Evolutionary conservation across 2,888 invertebrate genomes (phyloP), one percentile per base, ranked within the genome.

Genomic region (Cerastis rubricosa): DNA sequence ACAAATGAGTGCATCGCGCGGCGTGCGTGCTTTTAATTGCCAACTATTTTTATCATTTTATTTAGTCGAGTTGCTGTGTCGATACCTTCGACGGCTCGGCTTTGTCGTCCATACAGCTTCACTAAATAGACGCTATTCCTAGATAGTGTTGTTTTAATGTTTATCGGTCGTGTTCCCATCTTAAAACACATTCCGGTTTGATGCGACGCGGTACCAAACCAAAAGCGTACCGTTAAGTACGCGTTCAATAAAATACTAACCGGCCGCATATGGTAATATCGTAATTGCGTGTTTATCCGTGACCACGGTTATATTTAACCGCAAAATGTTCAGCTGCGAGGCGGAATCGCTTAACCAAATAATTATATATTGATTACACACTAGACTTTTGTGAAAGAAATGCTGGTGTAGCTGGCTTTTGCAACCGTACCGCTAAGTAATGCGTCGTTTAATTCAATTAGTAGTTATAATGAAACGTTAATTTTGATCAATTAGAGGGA

Each of bases 271-370:
- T 94, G 94, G 92, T 94, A 94, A 95, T 95, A 92, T 91, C 85
- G 92, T 94, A 95, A 94, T 94, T 92, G 92, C 92, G 87, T 92
- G 92, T 93, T 94, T 92, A 94, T 92, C 92, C 92, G 90, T 91
- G 89, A 91, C 92, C 90, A 89, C 85, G 86, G 88, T 81, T 90
- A 89, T 90, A 89, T 91, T 90, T 89, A 89, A 86, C 91, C 84
- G 90, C 87, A 85, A 89, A 89, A 90, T 89, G 84, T 84, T 87
- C 88, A 83, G 81, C 82, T 87, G 84, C 84, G 82, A 87, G 85
- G 86, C 88, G 85, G 87, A 90, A 90, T 88, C 87, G 86, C 82
- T 92, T 91, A 91, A 89, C 88, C 86, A 89, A 92, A 91, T 91
- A 89, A 92, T 91, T 89, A 87, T 82, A 78, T 78, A 85, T 88